Percentiles rank a stretch among this genome's conserved stretches.
Evolutionary conservation across 2,113 vertebrate genomes (phyloP).

Genomic region (Leiothrix lutea): DNA sequence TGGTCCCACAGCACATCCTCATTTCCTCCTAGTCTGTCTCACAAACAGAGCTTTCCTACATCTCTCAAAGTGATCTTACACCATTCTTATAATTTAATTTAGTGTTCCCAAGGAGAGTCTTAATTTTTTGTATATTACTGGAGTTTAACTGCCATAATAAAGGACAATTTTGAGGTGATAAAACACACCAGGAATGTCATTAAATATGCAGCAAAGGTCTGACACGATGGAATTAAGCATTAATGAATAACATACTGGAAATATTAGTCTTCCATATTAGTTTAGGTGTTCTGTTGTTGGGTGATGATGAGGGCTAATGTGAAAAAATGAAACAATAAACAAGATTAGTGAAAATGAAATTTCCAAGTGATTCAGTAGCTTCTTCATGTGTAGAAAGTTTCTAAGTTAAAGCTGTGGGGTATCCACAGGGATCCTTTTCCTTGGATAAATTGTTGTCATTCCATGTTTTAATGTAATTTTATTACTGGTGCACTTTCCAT

Average conservation of each 20-base stretch:
- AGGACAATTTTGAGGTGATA: slow-evolving; percentile 48
- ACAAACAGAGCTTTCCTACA: background rate
- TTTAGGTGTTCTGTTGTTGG: slow-evolving; percentile 23
- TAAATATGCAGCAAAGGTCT: slow-evolving; percentile 36
- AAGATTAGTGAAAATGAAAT: background rate
- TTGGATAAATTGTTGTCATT: background rate
- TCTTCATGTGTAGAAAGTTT: background rate
- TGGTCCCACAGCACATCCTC: background rate
- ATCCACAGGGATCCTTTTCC: background rate
- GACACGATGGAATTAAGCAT: slow-evolving; percentile 2
- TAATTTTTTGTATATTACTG: slow-evolving; percentile 36
- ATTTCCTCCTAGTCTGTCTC: background rate
- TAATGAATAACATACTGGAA: slow-evolving; percentile 30
- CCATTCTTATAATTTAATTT: slow-evolving; percentile 1
- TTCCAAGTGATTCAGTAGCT: background rate
- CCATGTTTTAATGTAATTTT: background rate
- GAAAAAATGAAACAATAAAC: slow-evolving; percentile 8
- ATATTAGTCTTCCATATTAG: slow-evolving; percentile 25
- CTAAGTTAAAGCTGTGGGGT: background rate
- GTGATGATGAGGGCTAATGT: background rate
- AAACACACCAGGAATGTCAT: background rate
- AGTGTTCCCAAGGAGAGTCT: background rate
- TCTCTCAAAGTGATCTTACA: background rate
- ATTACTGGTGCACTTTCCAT: background rate
- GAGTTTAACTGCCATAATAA: slow-evolving; percentile 51